Conservation (phyloP, 2,797 vertebrate genomes). For the Anguilla obscura region DNA sequence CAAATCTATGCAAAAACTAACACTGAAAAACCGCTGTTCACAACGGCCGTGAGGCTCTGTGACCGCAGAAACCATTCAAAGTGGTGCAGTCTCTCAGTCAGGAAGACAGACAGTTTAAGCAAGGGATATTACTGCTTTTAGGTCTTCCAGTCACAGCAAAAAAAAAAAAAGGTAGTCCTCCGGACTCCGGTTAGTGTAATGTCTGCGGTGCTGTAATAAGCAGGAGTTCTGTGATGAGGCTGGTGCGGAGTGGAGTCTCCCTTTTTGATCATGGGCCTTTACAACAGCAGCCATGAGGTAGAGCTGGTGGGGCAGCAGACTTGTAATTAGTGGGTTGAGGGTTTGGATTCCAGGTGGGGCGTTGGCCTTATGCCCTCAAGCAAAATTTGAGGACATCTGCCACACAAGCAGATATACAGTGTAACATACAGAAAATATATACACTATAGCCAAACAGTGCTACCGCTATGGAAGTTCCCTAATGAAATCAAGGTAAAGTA, state of each 20-base stretch:
- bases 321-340: slow-evolving; percentile 64
- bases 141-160: neutral
- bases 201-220: slow-evolving; percentile 19
- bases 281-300: slow-evolving; percentile 41
- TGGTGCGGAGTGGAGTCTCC: slow-evolving; percentile 26
- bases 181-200: neutral
- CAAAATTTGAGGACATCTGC: slow-evolving; percentile 46
- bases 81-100: neutral
- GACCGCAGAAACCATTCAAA: neutral
- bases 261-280: slow-evolving; percentile 57
- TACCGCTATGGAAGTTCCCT: neutral
- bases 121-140: neutral
- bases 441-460: neutral
- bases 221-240: slow-evolving; percentile 39
- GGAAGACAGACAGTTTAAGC: neutral
- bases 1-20: neutral
- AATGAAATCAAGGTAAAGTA: neutral
- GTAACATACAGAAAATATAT: neutral
- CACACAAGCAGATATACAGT: neutral
- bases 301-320: slow-evolving; percentile 48
- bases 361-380: slow-evolving; percentile 47
- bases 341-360: slow-evolving; percentile 60
- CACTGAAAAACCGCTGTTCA: neutral
- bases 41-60: neutral
- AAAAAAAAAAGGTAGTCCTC: neutral